phyloP scores from a whole-genome alignment of 2,888 invertebrate species.

The Eupithecia exiguata region DNA sequence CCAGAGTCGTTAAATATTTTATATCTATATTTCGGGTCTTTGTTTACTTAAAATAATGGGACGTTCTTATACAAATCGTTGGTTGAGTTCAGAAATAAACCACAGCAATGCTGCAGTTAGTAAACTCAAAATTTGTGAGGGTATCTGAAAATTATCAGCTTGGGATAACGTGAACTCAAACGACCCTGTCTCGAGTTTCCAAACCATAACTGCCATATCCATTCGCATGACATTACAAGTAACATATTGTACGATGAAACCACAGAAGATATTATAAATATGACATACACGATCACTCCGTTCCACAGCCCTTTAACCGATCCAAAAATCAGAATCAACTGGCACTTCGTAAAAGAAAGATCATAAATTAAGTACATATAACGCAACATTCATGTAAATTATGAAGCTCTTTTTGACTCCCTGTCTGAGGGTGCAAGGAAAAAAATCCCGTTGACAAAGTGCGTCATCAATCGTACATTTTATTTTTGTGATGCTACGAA shows the following conservation, averaged over 20 bases:
- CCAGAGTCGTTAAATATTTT: no score
- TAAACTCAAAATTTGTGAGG: not conserved
- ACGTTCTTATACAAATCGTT: no score
- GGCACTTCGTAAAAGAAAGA: not conserved
- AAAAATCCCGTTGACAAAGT: not conserved
- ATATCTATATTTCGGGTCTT: no score
- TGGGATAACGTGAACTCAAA: slow-evolving; percentile 11
- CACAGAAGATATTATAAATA: slow-evolving; percentile 8
- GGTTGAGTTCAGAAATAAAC: not conserved
- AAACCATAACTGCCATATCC: slow-evolving; percentile 25
- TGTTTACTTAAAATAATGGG: no score
- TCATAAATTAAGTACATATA: not conserved
- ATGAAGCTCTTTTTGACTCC: no score
- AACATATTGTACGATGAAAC: slow-evolving; percentile 40
- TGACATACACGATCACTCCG: not conserved
- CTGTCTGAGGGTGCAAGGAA: not conserved
- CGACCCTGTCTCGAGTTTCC: slow-evolving; percentile 24
- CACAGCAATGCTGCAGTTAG: not conserved
- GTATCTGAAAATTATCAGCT: slow-evolving; percentile 1
- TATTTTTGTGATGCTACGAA: not conserved
- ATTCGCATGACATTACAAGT: slow-evolving; percentile 33
- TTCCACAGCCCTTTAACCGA: not conserved
- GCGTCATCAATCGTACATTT: not conserved
- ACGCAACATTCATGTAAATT: not conserved
- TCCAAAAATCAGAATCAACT: not conserved